phyloP scores from a whole-genome alignment of 2,888 invertebrate species.

The Nebria salina region DNA sequence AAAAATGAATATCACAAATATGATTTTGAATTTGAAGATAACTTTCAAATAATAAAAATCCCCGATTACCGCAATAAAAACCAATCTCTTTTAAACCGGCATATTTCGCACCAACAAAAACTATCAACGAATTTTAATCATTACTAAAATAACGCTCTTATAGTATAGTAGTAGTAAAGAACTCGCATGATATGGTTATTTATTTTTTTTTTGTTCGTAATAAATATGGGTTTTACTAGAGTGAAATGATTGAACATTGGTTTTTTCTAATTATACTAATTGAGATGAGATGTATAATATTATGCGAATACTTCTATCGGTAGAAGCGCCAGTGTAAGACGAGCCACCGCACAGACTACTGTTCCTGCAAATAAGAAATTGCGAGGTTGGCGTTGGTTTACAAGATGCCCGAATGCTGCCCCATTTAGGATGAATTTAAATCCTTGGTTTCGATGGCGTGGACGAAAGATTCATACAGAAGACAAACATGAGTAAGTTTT shows the following conservation, averaged over 20 bases:
- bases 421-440: slow-evolving; percentile 29
- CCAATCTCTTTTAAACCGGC: not conserved
- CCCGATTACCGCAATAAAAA: not conserved
- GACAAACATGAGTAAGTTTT: slow-evolving; percentile 27
- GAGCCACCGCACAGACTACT: slow-evolving; percentile 20
- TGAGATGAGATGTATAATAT: not conserved
- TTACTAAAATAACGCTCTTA: not conserved
- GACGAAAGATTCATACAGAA: slow-evolving; percentile 18
- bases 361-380: slow-evolving; percentile 25
- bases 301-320: not conserved
- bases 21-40: not conserved
- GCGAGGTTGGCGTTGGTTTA: slow-evolving; percentile 25
- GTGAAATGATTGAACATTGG: not conserved
- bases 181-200: not conserved
- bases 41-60: not conserved
- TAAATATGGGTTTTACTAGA: not conserved
- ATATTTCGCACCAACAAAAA: not conserved
- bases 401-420: slow-evolving; percentile 24
- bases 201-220: not conserved
- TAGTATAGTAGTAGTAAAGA: not conserved
- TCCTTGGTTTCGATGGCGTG: slow-evolving; percentile 34
- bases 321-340: slow-evolving; percentile 30
- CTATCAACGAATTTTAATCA: not conserved
- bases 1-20: no score
- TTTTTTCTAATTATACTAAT: not conserved